phyloP scores from a whole-genome alignment of 2,797 vertebrate species.

The Anabacerthia variegaticeps region DNA sequence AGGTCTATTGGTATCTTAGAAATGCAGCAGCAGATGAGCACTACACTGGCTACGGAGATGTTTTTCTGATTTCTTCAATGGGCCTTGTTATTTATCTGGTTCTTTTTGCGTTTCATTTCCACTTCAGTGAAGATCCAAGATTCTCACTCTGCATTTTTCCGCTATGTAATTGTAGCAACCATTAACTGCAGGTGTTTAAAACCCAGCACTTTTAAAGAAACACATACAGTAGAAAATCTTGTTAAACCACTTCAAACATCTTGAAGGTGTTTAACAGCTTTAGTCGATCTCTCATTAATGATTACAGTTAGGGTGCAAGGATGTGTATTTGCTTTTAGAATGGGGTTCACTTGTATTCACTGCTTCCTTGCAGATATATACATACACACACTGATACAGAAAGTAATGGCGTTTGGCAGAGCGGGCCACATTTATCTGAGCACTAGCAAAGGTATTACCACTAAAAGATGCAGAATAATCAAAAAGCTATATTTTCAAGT shows the following conservation, averaged over 20 bases:
- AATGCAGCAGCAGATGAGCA: not conserved
- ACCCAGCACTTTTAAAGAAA: not conserved
- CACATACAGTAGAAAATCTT: not conserved
- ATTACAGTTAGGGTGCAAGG: not conserved
- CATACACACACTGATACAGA: not conserved
- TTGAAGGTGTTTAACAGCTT: not conserved
- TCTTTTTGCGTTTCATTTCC: not conserved
- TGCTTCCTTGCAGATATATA: not conserved
- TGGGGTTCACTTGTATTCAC: not conserved
- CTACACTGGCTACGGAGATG: not conserved
- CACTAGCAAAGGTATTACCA: not conserved
- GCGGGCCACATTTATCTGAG: not conserved
- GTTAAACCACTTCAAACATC: not conserved
- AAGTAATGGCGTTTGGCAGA: not conserved
- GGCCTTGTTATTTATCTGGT: not conserved
- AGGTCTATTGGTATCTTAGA: not conserved
- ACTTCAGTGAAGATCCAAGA: not conserved
- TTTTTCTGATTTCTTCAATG: not conserved
- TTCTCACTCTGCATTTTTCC: not conserved
- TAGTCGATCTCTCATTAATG: not conserved
- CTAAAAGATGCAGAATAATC: not conserved
- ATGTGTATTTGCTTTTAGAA: not conserved
- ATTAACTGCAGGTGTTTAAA: not conserved
- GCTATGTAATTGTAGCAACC: not conserved
- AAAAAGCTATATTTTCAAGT: not conserved